Conservation (phyloP, 2,113 vertebrate species). For the Actinemys pallida region DNA sequence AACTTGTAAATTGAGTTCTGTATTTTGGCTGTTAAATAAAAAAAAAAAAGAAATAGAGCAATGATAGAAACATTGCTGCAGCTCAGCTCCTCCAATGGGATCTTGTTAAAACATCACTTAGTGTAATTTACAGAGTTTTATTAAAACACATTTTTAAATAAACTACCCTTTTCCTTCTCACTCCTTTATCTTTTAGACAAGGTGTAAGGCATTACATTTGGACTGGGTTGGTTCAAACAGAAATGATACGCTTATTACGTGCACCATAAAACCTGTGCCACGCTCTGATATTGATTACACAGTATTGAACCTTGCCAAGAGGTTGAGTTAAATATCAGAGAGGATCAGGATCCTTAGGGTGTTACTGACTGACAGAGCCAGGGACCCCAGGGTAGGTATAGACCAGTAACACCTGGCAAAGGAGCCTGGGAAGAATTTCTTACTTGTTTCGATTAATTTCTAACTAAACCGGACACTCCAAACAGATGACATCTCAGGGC, state of each 20-base stretch:
- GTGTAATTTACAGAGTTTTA: slow-evolving; percentile 49
- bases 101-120: slow-evolving; percentile 54
- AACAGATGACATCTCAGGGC: neutral
- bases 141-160: slow-evolving; percentile 36
- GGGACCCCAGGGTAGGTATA: neutral
- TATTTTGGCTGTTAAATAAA: slow-evolving; percentile 64
- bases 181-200: neutral
- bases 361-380: neutral
- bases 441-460: neutral
- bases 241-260: neutral
- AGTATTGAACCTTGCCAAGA: fast-evolving
- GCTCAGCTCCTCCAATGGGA: slow-evolving; percentile 15
- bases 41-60: neutral
- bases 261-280: neutral
- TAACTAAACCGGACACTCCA: neutral
- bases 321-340: neutral
- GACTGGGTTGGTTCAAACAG: neutral
- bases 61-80: slow-evolving; percentile 24
- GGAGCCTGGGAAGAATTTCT: neutral
- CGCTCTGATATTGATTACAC: neutral
- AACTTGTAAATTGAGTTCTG: slow-evolving; percentile 60
- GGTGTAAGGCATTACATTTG: neutral
- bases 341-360: fast-evolving
- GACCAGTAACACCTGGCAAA: neutral
- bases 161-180: neutral